Conservation (phyloP, 2,113 vertebrate genomes). For the Chunga burmeisteri region DNA sequence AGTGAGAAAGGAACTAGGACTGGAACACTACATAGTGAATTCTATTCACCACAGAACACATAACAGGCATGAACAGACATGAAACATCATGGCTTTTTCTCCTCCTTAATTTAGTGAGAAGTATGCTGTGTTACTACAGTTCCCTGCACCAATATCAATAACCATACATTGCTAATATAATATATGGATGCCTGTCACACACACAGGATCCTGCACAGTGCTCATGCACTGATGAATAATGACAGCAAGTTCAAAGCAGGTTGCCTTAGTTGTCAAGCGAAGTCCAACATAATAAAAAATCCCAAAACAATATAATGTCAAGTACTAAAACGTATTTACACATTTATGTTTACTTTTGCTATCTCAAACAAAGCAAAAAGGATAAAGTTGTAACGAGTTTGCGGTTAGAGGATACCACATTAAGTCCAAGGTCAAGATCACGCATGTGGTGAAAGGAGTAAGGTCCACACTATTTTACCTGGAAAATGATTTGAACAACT, state of each 20-base stretch:
- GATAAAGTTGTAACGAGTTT: neutral
- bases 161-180: neutral
- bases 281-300: neutral
- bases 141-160: neutral
- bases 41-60: neutral
- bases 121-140: neutral
- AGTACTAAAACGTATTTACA: neutral
- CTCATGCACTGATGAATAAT: neutral
- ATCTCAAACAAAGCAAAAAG: neutral
- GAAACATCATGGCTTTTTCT: neutral
- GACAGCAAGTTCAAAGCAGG: neutral
- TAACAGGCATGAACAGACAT: neutral
- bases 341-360: neutral
- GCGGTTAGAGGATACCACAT: neutral
- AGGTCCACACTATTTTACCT: neutral
- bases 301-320: neutral
- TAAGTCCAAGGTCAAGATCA: neutral
- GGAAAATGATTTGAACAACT: neutral
- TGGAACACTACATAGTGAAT: neutral
- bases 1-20: neutral
- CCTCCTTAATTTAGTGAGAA: neutral
- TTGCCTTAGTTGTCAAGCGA: neutral
- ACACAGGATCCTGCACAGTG: neutral
- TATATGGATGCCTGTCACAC: rapidly evolving
- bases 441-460: rapidly evolving